These are phyloP conservation scores for Ectobius pallidus DNA, from an alignment of 2,888 invertebrate species.

Conservation along the genomic window DNA sequence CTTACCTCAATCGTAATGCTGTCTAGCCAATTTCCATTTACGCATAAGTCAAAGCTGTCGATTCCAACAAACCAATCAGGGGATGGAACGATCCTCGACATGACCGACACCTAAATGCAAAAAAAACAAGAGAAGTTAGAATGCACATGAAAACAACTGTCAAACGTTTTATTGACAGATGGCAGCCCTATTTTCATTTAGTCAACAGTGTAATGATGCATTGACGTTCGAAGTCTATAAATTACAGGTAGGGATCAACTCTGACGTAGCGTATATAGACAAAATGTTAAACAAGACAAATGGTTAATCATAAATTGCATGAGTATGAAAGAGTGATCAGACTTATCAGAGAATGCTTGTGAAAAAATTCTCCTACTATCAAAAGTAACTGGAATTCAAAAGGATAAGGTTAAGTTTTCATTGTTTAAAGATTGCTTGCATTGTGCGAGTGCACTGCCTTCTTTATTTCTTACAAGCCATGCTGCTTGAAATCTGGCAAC, in stretches of 20 bases:
- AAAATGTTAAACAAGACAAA: slow-evolving; percentile 27
- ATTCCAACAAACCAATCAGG: slow-evolving; percentile 73
- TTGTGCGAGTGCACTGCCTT: too few species aligned
- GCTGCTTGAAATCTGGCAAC: too few species aligned
- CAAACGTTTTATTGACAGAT: not conserved
- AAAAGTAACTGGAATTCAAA: not conserved
- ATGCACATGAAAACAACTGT: not conserved
- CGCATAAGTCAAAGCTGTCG: slow-evolving; percentile 64
- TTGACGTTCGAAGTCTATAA: not conserved
- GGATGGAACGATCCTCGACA: slow-evolving; percentile 66
- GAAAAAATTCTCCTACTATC: not conserved
- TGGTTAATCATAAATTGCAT: slow-evolving; percentile 9
- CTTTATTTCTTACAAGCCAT: too few species aligned
- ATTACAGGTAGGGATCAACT: slow-evolving; percentile 1
- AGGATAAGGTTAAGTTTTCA: not conserved
- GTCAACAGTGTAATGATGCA: not conserved
- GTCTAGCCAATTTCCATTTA: slow-evolving; percentile 63
- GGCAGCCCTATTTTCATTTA: not conserved
- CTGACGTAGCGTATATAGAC: not conserved
- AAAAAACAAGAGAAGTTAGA: too few species aligned
- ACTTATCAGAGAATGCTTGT: not conserved
- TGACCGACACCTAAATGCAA: slow-evolving; percentile 60
- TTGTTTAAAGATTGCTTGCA: too few species aligned
- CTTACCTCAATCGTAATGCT: slow-evolving; percentile 57
- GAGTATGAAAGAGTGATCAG: slow-evolving; percentile 14